A percentile compares a stretch with the other conserved stretches of the same genome.
phyloP scores from a whole-genome alignment of 64 coral and sea anemone species.

The Stylophora pistillata region DNA sequence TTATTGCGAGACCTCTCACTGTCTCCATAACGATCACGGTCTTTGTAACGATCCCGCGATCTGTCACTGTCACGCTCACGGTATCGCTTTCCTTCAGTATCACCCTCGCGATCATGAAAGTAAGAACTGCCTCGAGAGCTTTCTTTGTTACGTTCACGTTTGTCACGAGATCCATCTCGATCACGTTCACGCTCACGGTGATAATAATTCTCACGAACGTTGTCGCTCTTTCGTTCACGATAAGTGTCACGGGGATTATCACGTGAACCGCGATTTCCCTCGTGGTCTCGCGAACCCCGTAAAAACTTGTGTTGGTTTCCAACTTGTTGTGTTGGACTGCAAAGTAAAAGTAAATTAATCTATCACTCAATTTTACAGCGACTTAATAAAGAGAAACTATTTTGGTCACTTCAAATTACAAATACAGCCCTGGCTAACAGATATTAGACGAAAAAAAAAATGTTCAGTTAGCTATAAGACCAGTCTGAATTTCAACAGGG shows the following conservation, averaged over 20 bases:
- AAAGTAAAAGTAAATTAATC: background rate
- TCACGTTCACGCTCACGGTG: slow-evolving; percentile 35
- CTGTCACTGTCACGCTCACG: slow-evolving; percentile 27
- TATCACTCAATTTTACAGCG: background rate
- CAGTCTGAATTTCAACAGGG: too few species aligned
- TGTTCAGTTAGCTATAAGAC: too few species aligned
- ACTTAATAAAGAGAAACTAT: background rate
- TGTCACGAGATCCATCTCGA: slow-evolving; percentile 19
- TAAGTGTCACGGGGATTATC: slow-evolving; percentile 13
- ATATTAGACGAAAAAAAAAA: too few species aligned
- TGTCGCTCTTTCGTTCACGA: slow-evolving; percentile 12
- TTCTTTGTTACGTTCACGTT: slow-evolving; percentile 45
- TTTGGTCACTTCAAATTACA: background rate
- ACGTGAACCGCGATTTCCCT: background rate
- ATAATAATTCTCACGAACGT: background rate
- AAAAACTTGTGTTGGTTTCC: slow-evolving; percentile 11
- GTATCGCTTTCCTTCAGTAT: slow-evolving; percentile 12
- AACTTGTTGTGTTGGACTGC: background rate
- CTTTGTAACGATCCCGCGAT: slow-evolving; percentile 54
- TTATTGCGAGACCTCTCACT: slow-evolving; percentile 1
- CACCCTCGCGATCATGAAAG: slow-evolving; percentile 25
- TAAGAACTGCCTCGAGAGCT: background rate
- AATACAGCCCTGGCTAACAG: too few species aligned
- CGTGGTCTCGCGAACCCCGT: slow-evolving; percentile 19
- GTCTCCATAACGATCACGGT: slow-evolving; percentile 14